Evolutionary conservation across 2,797 vertebrate genomes (phyloP).

Genomic region (Scolopax rusticola): DNA sequence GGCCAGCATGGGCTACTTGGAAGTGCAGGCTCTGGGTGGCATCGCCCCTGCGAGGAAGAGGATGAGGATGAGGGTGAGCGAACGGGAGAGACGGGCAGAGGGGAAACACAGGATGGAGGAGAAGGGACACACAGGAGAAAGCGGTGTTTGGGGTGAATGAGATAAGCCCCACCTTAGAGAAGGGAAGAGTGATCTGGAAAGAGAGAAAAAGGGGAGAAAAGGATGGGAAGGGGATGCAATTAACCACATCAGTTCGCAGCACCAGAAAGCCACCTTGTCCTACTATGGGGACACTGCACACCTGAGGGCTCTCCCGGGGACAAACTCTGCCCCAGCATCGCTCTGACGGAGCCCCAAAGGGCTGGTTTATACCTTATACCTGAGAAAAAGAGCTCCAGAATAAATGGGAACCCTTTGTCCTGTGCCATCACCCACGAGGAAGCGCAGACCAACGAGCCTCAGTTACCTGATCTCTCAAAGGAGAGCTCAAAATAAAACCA

Average conservation of each 20-base stretch:
- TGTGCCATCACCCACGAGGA: neutral
- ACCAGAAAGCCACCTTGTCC: neutral
- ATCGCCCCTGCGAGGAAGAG: constrained; percentile 19
- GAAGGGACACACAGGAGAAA: neutral
- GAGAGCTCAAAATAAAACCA: neutral
- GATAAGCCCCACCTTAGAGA: neutral
- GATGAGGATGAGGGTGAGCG: neutral
- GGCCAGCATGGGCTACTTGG: constrained; percentile 36
- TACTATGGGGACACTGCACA: neutral
- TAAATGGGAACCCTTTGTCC: neutral
- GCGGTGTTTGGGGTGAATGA: fast-evolving
- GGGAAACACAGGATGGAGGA: neutral
- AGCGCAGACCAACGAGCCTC: fast-evolving
- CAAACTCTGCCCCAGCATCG: fast-evolving
- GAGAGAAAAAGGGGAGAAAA: neutral
- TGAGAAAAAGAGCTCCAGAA: neutral
- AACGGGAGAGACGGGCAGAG: fast-evolving
- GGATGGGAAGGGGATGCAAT: neutral
- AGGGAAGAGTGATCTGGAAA: neutral
- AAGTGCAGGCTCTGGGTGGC: neutral
- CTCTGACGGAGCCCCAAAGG: neutral
- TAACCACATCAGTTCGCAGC: neutral
- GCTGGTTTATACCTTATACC: no score
- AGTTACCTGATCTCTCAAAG: neutral
- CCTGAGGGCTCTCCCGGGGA: fast-evolving